Base-by-base conservation (phyloP, 2,888 invertebrate species). In the Euphydryas editha region DNA sequence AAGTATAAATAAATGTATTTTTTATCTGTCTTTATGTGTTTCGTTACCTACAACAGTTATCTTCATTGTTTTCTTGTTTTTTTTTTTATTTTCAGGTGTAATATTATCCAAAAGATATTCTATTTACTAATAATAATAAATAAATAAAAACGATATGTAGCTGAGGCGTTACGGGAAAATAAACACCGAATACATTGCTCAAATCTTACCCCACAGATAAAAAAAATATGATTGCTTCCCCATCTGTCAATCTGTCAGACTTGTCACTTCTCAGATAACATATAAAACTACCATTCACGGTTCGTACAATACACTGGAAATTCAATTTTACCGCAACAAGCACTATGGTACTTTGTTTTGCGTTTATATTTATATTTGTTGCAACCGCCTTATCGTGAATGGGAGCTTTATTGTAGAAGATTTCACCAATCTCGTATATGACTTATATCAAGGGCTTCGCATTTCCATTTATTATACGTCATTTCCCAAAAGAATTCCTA, bases 191-290 rank as follows among this genome's bases (percentile, higher is more conserved):
- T 3, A 39, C 11, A 39, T 39, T 39, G 15, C 44, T 46, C 15
- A 17, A 46, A 46, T 46, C 17, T n/a, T 46, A n/a, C 0, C 17
- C 44, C 17, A 5, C 17, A 46, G 15, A n/a, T 15, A 46, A 47
- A 21, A 8, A 20, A 20, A 3, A 47, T 18, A 51, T n/a, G 24
- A 11, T 30, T 15, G n/a, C 24, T 51, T 18, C 30, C 30, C 24
- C n/a, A n/a, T 51, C 51, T 51, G 51, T 51, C 51, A 51, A 51
- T 51, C 51, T 51, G 51, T 51, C 51, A 51, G 13, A n/a, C n/a
- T 30, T 51, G 51, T 51, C 24, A 51, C 51, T 10, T 51, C n/a
- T 51, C 51, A 24, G 13, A 51, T 13, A 51, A 51, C 24, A 30
- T n/a, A 24, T 39, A 39, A 39, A 39, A 11, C 3, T 39, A 3